Evolutionary conservation across 1,140 invertebrate genomes (phyloP), one percentile per base, ranked within the genome.

Genomic region (Rhagoletis zephyria): DNA sequence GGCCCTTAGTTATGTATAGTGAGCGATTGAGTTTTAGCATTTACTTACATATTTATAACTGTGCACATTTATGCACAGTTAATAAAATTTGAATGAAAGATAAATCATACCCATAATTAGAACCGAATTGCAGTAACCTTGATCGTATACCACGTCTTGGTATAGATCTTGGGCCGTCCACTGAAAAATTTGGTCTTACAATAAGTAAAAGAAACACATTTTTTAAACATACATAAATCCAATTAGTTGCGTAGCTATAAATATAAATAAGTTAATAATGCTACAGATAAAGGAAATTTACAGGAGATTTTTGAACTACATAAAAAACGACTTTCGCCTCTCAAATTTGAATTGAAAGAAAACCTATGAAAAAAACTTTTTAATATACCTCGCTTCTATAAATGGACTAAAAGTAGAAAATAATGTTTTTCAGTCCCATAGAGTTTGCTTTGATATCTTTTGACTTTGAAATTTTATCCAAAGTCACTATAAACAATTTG

Each of bases 131-230:
- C 93, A 97, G 95, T 91, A 97, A 95, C 90, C 97, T 96, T 90
- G 97, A 97, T 94, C 97, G 97, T 94, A 97, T 96, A 92, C 96
- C 96, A 93, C 96, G 95, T 93, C 96, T 95, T 94, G 96, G 96
- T 94, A 96, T 95, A 94, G 96, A 96, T 95, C 96, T 96, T 92
- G 96, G 96, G 94, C 96, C 95, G 94, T 95, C 95, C 95, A 95
- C 94, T 93, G 95, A 95, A 93, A 95, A 94, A 94, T 95, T 93
- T 89, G 92, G 90, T 93, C 93, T 93, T 86, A 48, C 67, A 42
- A 74, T 74, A 74, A 74, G 16, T 48, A 48, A 74, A 48, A 30
- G 12, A 74, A 16, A 74, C 14, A 74, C 14, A 74, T 10, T 74
- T 74, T 48, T 42, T 70, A 48, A 74, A 16, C 5, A 45, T 48